Conservation (phyloP, 1,140 invertebrate species). For the Kradibia gibbosae region DNA sequence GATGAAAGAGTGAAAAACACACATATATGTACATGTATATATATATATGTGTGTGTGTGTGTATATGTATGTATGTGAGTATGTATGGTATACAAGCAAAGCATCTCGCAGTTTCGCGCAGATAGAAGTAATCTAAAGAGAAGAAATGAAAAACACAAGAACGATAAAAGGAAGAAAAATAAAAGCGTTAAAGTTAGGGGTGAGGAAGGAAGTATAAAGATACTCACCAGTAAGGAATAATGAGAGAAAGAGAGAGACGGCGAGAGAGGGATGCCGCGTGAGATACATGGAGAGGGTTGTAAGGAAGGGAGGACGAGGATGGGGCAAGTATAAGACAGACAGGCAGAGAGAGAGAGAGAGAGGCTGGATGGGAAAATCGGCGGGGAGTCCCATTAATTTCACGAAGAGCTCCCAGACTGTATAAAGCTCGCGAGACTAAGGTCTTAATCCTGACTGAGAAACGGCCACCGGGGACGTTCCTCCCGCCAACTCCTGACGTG, state of each 20-base stretch:
- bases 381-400: conserved; percentile 58
- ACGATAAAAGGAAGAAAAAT: background rate
- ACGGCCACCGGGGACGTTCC: conserved; percentile 54
- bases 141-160: background rate
- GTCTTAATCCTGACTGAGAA: conserved; percentile 59
- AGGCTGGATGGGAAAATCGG: conserved; percentile 49
- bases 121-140: background rate
- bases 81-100: no score
- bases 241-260: conserved; percentile 6
- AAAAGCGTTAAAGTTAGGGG: conserved; percentile 10
- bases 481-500: background rate
- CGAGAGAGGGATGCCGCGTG: background rate
- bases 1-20: no score
- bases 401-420: conserved; percentile 45
- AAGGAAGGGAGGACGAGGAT: conserved; percentile 43
- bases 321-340: no score
- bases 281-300: background rate
- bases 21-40: no score
- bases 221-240: background rate
- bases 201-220: background rate
- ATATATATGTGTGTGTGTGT: no score
- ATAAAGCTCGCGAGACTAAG: conserved; percentile 54
- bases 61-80: no score
- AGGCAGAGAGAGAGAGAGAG: conserved; percentile 39
- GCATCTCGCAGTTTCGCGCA: no score